These are phyloP conservation scores for Drosophila nigricruria DNA, from an alignment of 2,888 invertebrate genomes.

Conservation along the genomic window DNA sequence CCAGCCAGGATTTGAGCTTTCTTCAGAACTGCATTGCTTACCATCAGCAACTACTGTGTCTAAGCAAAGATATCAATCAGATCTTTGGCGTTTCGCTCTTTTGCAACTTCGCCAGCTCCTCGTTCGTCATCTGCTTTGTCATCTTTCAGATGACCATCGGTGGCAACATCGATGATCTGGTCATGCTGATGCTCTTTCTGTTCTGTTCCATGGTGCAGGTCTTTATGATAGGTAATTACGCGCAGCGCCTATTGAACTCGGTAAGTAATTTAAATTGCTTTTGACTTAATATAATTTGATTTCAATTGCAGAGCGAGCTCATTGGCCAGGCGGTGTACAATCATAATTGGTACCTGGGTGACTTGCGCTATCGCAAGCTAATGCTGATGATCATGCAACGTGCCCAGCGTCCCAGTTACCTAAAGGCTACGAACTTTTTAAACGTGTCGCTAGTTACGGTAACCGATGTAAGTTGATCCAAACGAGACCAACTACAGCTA, in stretches of 20 bases:
- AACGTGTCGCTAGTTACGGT: slow-evolving; percentile 76
- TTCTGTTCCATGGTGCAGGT: slow-evolving; percentile 79
- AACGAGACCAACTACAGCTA: too few relatives aligned
- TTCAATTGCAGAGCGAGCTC: slow-evolving; percentile 67
- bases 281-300: not conserved
- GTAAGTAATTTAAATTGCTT: slow-evolving; percentile 49
- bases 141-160: slow-evolving; percentile 82
- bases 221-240: slow-evolving; percentile 78
- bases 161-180: slow-evolving; percentile 61
- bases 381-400: slow-evolving; percentile 76
- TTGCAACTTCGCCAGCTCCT: slow-evolving; percentile 77
- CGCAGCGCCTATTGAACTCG: slow-evolving; percentile 72
- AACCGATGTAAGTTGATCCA: slow-evolving; percentile 68
- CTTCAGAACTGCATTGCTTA: slow-evolving; percentile 60
- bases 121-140: slow-evolving; percentile 82
- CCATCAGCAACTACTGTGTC: slow-evolving; percentile 60
- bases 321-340: slow-evolving; percentile 77
- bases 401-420: slow-evolving; percentile 72
- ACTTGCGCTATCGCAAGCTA: slow-evolving; percentile 75
- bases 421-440: slow-evolving; percentile 77
- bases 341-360: slow-evolving; percentile 76
- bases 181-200: slow-evolving; percentile 77
- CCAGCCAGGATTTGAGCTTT: slow-evolving; percentile 50
- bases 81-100: slow-evolving; percentile 81
- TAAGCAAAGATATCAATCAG: slow-evolving; percentile 67